Percentiles rank a stretch among this genome's conserved stretches.
Conservation (phyloP, 2,797 vertebrate genomes). For the Aythya fuligula region DNA sequence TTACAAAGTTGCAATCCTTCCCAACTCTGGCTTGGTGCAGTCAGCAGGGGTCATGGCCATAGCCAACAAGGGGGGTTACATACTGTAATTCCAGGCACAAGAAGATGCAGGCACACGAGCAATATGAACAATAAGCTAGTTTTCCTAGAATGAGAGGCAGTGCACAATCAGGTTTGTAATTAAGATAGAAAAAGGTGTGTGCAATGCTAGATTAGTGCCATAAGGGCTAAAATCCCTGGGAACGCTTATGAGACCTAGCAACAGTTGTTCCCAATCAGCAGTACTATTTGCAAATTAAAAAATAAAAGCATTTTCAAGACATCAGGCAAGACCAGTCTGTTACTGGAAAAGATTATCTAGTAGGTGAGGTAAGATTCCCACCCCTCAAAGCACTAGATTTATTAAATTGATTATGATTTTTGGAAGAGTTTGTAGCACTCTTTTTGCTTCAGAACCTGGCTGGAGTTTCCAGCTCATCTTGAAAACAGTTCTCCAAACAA, state of each 20-base stretch:
- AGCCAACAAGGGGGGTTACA: background rate
- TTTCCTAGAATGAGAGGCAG: background rate
- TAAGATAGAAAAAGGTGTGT: background rate
- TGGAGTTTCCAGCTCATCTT: background rate
- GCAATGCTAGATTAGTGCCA: background rate
- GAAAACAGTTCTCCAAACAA: background rate
- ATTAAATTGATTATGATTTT: background rate
- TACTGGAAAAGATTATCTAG: fast-evolving
- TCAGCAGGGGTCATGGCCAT: background rate
- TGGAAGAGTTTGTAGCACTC: background rate
- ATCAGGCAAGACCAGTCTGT: background rate
- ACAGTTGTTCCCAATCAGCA: background rate
- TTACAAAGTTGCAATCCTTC: background rate
- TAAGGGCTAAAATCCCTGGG: background rate
- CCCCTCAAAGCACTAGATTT: background rate
- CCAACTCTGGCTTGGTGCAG: background rate
- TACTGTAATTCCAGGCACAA: background rate
- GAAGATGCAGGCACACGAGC: background rate
- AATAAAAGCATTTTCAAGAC: background rate
- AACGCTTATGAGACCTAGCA: background rate
- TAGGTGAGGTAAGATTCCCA: background rate
- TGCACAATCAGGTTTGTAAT: background rate
- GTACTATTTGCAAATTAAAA: background rate
- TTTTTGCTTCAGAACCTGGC: background rate
- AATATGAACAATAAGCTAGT: background rate